phyloP scores from a whole-genome alignment of 2,888 invertebrate genomes.

The Anodontia alba region DNA sequence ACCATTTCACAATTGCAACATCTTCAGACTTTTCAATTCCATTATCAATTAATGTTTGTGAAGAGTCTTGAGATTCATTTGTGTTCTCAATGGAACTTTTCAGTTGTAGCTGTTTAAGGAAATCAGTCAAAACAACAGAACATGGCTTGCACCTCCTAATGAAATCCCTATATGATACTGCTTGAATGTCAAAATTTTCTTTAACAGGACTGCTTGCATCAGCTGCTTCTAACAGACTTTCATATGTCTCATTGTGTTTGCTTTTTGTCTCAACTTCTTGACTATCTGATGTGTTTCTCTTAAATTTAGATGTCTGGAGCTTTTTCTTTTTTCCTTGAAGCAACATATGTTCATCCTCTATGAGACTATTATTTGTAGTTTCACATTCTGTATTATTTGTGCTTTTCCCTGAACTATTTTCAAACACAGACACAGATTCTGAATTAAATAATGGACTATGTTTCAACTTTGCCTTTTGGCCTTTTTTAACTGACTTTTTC shows the following conservation, averaged over 20 bases:
- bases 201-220: no score
- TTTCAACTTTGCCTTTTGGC: no score
- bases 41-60: background rate
- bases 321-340: no score
- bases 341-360: background rate
- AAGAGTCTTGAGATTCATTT: slow-evolving; percentile 25
- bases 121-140: slow-evolving; percentile 72
- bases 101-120: slow-evolving; percentile 73
- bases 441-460: no score
- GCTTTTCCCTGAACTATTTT: no score
- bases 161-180: slow-evolving; percentile 31
- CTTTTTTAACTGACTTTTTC: background rate
- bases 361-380: background rate
- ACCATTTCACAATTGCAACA: no score
- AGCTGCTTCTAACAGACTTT: no score
- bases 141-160: slow-evolving; percentile 64
- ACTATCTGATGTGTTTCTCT: background rate
- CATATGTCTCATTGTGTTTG: no score
- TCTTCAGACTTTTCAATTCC: no score
- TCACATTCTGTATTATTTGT: no score
- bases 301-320: no score
- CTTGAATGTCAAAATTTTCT: background rate
- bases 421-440: no score
- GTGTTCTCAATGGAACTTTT: slow-evolving; percentile 18
- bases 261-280: background rate